Evolutionary conservation across 2,797 vertebrate species (phyloP).

Genomic region (Bradypus variegatus): DNA sequence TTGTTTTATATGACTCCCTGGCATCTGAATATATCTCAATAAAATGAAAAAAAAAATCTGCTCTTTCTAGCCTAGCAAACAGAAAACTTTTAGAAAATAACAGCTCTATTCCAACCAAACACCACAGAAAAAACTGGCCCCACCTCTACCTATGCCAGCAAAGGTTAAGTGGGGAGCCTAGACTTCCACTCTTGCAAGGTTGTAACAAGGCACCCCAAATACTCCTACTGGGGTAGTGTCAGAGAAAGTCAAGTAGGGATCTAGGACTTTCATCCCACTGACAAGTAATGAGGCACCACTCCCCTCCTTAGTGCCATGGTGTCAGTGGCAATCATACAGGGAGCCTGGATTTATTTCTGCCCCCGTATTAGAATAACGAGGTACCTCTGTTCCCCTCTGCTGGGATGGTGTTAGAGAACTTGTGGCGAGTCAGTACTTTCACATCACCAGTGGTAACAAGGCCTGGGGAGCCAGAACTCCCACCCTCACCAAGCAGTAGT

Average conservation of each 20-base stretch:
- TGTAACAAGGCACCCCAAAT: neutral
- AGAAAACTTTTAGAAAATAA: neutral
- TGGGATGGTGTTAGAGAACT: neutral
- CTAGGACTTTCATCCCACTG: neutral
- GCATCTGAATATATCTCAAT: neutral
- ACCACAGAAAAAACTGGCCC: neutral
- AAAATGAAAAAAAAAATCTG: neutral
- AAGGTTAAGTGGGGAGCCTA: neutral
- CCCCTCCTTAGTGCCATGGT: neutral
- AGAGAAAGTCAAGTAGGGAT: neutral
- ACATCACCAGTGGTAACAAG: neutral
- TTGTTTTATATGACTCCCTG: too few relatives aligned
- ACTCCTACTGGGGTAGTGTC: neutral
- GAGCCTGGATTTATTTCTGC: neutral
- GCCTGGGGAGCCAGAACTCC: neutral
- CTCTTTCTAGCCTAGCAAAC: neutral
- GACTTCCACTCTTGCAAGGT: neutral
- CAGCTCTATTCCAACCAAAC: neutral
- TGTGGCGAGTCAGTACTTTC: neutral
- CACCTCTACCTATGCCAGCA: neutral
- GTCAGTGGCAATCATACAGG: neutral
- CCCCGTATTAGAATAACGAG: neutral
- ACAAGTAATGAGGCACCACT: neutral
- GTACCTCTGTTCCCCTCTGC: neutral
- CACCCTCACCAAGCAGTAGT: neutral